Percentiles rank a stretch among this genome's conserved stretches.
Evolutionary conservation across 92 coral and sea anemone species (phyloP).

Genomic region (Paramuricea clavata): DNA sequence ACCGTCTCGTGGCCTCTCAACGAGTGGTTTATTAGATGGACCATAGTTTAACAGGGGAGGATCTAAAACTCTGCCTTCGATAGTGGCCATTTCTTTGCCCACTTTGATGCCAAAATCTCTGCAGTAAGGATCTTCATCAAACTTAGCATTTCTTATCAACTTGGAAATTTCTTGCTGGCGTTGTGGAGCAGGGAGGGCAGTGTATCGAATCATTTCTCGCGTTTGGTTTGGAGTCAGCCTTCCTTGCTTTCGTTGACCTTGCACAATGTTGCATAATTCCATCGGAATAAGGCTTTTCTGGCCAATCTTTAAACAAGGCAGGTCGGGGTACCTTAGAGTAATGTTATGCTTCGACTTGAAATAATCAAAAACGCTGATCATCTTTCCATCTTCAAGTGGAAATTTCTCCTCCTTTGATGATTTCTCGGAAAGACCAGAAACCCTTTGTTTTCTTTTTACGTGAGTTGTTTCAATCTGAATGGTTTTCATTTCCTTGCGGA

Average conservation of each 20-base stretch:
- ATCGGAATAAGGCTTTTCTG: slow-evolving; percentile 86
- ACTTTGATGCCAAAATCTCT: slow-evolving; percentile 88
- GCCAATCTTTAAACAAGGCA: slow-evolving; percentile 92
- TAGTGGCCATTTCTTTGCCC: slow-evolving; percentile 80
- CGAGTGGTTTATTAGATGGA: slow-evolving; percentile 60
- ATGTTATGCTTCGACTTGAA: slow-evolving; percentile 21
- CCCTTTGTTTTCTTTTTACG: slow-evolving; percentile 26
- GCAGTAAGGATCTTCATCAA: slow-evolving; percentile 78
- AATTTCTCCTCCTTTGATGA: slow-evolving; percentile 11
- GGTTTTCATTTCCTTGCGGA: slow-evolving; percentile 64
- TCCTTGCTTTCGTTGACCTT: slow-evolving; percentile 91
- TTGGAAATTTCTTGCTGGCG: slow-evolving; percentile 78
- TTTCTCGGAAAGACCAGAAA: slow-evolving; percentile 6
- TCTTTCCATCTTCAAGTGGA: slow-evolving; percentile 8
- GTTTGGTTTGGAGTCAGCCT: slow-evolving; percentile 81
- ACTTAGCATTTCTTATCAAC: slow-evolving; percentile 81
- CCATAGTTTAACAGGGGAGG: slow-evolving; percentile 86
- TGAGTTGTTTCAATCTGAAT: slow-evolving; percentile 43
- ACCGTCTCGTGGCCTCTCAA: slow-evolving; percentile 26
- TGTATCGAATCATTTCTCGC: slow-evolving; percentile 84
- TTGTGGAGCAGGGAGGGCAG: slow-evolving; percentile 84
- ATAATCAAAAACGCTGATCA: slow-evolving; percentile 28
- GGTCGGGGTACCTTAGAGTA: slow-evolving; percentile 79
- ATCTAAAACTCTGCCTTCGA: slow-evolving; percentile 83
- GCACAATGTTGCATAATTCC: slow-evolving; percentile 88